Evolutionary conservation across 2,888 invertebrate genomes (phyloP), one percentile per base, ranked within the genome.

Genomic region (Scaptomyza parva): DNA sequence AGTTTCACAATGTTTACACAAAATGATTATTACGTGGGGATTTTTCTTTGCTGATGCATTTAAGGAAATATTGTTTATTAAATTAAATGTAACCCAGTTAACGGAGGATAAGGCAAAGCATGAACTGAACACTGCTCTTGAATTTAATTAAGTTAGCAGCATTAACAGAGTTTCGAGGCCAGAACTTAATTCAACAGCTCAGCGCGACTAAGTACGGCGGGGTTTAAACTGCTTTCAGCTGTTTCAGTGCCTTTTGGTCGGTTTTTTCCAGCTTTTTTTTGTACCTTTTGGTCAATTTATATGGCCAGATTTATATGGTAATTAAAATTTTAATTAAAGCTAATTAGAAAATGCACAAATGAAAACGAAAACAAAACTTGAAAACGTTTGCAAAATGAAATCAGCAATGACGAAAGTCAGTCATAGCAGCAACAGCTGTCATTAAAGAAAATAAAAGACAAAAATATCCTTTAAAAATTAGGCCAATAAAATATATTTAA

Each of bases 301-400:
- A 14, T 41, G 30, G 20, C 17, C 44, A 20, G 39, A 39, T n/a
- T 14, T 37, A 35, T 24, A 47, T 43, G 39, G 44, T 30, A 30
- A 68, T 74, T 74, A 51, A 59, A 72, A 69, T 67, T 70, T 60
- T 59, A 57, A 79, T 72, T 77, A 62, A 14, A 53, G 52, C 69
- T 72, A 75, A 82, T 79, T 79, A 70, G 55, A 70, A 64, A 60
- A 53, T 45, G 35, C 43, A 59, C 63, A 78, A 78, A n/a, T n/a
- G n/a, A n/a, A n/a, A n/a, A n/a, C n/a, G n/a, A n/a, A n/a, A n/a
- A 65, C 28, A 41, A 54, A 66, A 74, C 53, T 59, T 50, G 9
- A 59, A 50, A 70, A 54, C 47, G 39, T 12, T 59, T 47, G n/a
- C 18, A 54, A 53, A 69, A 57, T 44, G 22, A 18, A 55, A 61